Evolutionary conservation across 2,113 vertebrate genomes (phyloP), one percentile per base, ranked within the genome.

Genomic region (Nerophis ophidion): DNA sequence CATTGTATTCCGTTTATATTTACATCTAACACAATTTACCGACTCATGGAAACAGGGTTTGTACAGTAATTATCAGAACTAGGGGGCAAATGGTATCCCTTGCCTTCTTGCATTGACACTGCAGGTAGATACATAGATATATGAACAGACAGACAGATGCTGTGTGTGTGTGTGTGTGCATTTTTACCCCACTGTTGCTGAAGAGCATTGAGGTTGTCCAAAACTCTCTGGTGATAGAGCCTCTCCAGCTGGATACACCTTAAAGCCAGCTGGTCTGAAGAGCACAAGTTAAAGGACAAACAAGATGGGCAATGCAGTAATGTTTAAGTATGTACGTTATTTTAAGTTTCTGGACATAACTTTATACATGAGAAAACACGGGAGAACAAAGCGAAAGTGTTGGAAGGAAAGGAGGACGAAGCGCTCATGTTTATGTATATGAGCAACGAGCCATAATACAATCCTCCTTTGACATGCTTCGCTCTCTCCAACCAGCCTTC

Each of bases 171-270:
- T 33, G 40, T 47, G 58, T 51, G 48, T 40, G 17, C 13, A n/a
- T 49, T 42, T 57, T 87, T 83, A 98, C 97, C 95, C 95, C 95
- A 99, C 35, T 93, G 91, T 16, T 94, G 86, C 68, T 97, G 94
- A 81, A 98, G 90, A 66, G 89, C 85, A 74, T 91, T 90, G 64
- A 98, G 90, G 86, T 99, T 99, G 73, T 92, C 89, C 63, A 99
- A 81, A 54, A 98, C 72, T 52, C 93, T 92, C 71, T 98, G 92
- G 44, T 98, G 96, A 80, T 98, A 99, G 12, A 95, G 71, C 54
- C 89, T 87, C 84, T 99, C 93, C 62, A 99, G 90, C 48, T 95
- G 92, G 82, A 99, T 91, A 77, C 96, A 98, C 62, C 92, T 91
- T 76, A 98, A 86, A 0, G 95, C 97, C 73, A 88, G 88, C 80